phyloP scores from a whole-genome alignment of 2,888 invertebrate species.

The Pimpla rufipes region DNA sequence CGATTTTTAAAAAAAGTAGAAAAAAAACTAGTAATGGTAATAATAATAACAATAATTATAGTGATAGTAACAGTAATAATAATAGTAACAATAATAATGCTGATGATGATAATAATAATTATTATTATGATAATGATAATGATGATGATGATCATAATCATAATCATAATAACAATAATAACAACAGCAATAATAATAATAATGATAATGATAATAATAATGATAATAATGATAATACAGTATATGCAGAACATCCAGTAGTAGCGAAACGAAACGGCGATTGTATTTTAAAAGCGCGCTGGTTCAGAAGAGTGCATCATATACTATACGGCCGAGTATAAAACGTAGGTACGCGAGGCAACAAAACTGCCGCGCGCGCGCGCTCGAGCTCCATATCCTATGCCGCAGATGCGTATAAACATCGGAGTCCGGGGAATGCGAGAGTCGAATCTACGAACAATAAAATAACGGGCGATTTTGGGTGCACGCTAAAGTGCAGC shows the following conservation, averaged over 20 bases:
- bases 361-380: slow-evolving; percentile 13
- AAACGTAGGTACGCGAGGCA: slow-evolving; percentile 16
- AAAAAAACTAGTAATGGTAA: too few species aligned
- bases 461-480: slow-evolving; percentile 13
- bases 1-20: slow-evolving; percentile 2
- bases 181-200: not conserved
- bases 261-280: slow-evolving; percentile 3
- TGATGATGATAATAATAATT: not conserved
- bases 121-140: not conserved
- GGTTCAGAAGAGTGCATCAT: slow-evolving; percentile 48
- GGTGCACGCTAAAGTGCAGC: slow-evolving; percentile 2
- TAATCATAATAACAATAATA: slow-evolving; percentile 1
- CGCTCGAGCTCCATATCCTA: not conserved
- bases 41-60: not conserved
- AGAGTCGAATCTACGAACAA: not conserved
- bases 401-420: slow-evolving; percentile 14
- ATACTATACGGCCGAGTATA: slow-evolving; percentile 24
- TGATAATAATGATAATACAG: not conserved
- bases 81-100: slow-evolving; percentile 1
- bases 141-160: not conserved
- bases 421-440: not conserved
- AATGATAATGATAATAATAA: not conserved
- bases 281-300: slow-evolving; percentile 41
- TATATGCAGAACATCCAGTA: slow-evolving; percentile 1
- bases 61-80: not conserved